phyloP scores from a whole-genome alignment of 2,797 vertebrate species.

The Periophthalmus magnuspinnatus region DNA sequence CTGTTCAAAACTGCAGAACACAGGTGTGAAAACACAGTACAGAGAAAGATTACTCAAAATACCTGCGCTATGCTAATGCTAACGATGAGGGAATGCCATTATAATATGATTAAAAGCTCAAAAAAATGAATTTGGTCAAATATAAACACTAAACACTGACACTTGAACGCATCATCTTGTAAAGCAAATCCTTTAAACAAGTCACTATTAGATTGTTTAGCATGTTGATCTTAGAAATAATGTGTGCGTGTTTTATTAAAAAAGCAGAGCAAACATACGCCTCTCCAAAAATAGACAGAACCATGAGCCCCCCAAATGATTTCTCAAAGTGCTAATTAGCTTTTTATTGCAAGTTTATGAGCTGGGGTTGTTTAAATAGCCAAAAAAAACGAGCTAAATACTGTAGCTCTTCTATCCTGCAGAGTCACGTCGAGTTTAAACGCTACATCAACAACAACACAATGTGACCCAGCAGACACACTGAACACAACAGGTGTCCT shows the following conservation, averaged over 20 bases:
- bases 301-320: not conserved
- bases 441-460: conserved; percentile 2
- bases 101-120: not conserved
- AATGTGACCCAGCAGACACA: conserved; percentile 12
- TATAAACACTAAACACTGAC: not conserved
- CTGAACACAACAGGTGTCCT: conserved; percentile 16
- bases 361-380: not conserved
- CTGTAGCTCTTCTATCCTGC: not conserved
- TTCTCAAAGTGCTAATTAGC: no score
- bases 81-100: no score
- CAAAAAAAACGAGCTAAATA: not conserved
- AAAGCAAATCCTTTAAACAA: no score
- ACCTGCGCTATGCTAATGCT: not conserved
- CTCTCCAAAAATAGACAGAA: not conserved
- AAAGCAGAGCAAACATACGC: not conserved
- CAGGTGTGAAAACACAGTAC: not conserved
- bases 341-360: no score
- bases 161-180: not conserved
- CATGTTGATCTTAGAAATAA: not conserved
- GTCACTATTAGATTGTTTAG: not conserved
- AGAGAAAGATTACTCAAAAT: not conserved
- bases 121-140: no score
- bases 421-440: not conserved
- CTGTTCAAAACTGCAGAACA: not conserved
- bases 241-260: not conserved